phyloP scores from a whole-genome alignment of 2,888 invertebrate species.

The Drosophila paracracens region DNA sequence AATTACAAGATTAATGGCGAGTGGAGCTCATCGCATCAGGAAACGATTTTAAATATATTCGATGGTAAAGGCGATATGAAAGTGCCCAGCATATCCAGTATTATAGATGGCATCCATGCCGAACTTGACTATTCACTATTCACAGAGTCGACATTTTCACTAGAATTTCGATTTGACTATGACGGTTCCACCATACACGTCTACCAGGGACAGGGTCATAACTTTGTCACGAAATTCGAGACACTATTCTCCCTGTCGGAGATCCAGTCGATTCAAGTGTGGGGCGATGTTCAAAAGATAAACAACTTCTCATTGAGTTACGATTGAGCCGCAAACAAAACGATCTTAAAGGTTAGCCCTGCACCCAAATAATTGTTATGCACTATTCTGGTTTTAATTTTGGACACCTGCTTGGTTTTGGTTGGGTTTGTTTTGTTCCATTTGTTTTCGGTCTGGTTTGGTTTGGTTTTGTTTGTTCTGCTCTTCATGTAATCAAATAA shows the following conservation, averaged over 20 bases:
- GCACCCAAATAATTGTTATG: conserved; percentile 8
- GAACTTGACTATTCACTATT: conserved; percentile 70
- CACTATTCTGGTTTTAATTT: conserved; percentile 5
- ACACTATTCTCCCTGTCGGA: conserved; percentile 74
- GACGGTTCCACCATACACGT: conserved; percentile 68
- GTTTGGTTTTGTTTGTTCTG: conserved; percentile 23
- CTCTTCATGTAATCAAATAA: conserved; percentile 33
- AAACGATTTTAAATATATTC: conserved; percentile 65
- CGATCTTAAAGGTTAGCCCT: conserved; percentile 54
- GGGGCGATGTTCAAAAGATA: conserved; percentile 84
- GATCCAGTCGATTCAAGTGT: conserved; percentile 83
- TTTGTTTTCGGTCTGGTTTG: conserved; percentile 21
- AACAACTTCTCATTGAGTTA: conserved; percentile 79
- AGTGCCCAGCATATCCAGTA: conserved; percentile 24
- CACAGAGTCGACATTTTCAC: conserved; percentile 82
- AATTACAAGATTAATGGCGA: conserved; percentile 81
- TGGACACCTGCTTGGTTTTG: conserved; percentile 24
- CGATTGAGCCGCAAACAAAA: conserved; percentile 48
- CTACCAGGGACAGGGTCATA: conserved; percentile 78
- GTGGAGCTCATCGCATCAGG: conserved; percentile 80
- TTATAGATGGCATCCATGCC: conserved; percentile 49
- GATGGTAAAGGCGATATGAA: conserved; percentile 73
- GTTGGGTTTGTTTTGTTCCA: conserved; percentile 20
- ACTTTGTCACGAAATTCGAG: conserved; percentile 74
- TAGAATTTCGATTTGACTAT: conserved; percentile 80